phyloP scores from a whole-genome alignment of 2,888 invertebrate species.

The Incurvaria masculella region DNA sequence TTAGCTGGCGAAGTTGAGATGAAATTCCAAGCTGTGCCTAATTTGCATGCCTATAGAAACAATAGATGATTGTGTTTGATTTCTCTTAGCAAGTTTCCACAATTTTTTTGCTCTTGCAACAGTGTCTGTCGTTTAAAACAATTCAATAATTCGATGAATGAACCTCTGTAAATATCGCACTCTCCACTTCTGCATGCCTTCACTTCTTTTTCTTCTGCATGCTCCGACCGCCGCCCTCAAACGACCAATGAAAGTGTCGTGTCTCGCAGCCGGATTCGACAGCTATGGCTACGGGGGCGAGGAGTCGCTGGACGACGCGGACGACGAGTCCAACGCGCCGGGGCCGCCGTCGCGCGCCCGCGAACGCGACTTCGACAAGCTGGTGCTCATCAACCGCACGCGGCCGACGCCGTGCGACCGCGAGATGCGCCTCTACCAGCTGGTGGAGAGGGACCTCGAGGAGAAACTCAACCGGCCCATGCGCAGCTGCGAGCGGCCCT shows the following conservation, averaged over 20 bases:
- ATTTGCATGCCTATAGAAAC: no score
- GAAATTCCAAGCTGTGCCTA: no score
- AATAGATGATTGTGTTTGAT: no score
- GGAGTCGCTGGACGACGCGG: slow-evolving; percentile 40
- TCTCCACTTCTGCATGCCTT: slow-evolving; percentile 4
- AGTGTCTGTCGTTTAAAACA: slow-evolving; percentile 6
- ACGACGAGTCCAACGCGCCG: slow-evolving; percentile 23
- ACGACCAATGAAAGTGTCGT: slow-evolving; percentile 9
- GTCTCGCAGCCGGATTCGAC: slow-evolving; percentile 33
- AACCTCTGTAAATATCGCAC: slow-evolving; percentile 9
- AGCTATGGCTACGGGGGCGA: slow-evolving; percentile 51
- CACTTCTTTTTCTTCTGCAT: slow-evolving; percentile 5
- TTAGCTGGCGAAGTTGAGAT: no score
- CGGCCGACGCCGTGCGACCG: slow-evolving; percentile 84
- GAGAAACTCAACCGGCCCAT: slow-evolving; percentile 47
- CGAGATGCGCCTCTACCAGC: slow-evolving; percentile 59
- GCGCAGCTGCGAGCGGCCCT: slow-evolving; percentile 55
- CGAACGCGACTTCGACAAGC: slow-evolving; percentile 60
- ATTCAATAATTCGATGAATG: slow-evolving; percentile 18
- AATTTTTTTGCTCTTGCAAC: no score
- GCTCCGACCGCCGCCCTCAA: slow-evolving; percentile 13
- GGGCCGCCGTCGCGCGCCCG: slow-evolving; percentile 41
- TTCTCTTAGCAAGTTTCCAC: no score
- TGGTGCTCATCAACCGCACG: slow-evolving; percentile 70
- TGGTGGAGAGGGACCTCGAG: slow-evolving; percentile 45